These are phyloP conservation scores for Cryptoprocta ferox DNA, from an alignment of 2,797 vertebrate genomes.

Conservation along the genomic window DNA sequence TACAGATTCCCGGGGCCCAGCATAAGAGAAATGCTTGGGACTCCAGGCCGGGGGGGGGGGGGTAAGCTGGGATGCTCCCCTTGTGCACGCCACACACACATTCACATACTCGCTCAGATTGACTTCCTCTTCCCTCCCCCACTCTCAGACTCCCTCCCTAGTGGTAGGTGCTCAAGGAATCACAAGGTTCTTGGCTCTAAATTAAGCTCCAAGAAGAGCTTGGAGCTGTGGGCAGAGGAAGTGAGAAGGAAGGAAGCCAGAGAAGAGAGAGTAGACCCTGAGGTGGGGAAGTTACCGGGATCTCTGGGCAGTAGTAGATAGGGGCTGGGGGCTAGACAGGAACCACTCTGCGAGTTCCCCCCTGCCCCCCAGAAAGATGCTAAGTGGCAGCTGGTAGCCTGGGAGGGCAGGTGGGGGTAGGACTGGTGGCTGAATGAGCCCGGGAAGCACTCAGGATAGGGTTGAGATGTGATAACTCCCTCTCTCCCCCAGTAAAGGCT, in stretches of 20 bases:
- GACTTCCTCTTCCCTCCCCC: conserved; percentile 64
- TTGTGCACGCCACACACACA: not conserved
- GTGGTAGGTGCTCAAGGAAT: conserved; percentile 78
- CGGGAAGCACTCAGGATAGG: not conserved
- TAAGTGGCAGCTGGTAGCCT: not conserved
- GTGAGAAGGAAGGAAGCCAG: conserved; percentile 65
- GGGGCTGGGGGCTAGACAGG: not conserved
- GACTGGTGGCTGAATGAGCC: not conserved
- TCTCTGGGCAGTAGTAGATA: not conserved
- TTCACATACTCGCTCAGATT: not conserved
- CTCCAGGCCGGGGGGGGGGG: too few species aligned
- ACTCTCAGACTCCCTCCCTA: conserved; percentile 58
- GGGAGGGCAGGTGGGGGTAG: not conserved
- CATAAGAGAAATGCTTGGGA: not conserved
- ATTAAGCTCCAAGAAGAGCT: conserved; percentile 78
- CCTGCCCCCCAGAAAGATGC: not conserved
- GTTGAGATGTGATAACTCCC: conserved; percentile 19
- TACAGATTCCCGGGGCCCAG: conserved; percentile 32
- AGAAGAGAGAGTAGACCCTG: conserved; percentile 44
- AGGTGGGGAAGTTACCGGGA: not conserved
- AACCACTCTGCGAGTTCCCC: not conserved
- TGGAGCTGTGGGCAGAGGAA: conserved; percentile 73
- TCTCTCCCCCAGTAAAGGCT: conserved; percentile 85
- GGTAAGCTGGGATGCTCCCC: not conserved
- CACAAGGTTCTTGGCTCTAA: conserved; percentile 82